A percentile compares a stretch with the other conserved stretches of the same genome.
Evolutionary conservation across 2,113 vertebrate species (phyloP).

Genomic region (Pedetes capensis): DNA sequence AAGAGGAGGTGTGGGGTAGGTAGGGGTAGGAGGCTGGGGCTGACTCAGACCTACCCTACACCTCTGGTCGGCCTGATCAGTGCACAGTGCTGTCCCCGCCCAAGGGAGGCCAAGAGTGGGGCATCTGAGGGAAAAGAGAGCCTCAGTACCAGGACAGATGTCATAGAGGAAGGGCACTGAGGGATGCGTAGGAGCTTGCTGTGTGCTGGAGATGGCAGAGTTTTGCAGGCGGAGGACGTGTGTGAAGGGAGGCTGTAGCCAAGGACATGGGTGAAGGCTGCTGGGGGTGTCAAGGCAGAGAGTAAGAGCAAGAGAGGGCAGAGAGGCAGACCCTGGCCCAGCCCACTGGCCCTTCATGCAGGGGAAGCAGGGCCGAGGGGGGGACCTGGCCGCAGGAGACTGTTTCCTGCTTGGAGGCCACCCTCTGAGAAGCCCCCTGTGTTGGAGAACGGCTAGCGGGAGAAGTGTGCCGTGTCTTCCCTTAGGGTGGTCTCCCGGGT

Average conservation of each 20-base stretch:
- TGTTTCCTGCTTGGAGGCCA: not conserved
- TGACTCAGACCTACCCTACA: fast-evolving
- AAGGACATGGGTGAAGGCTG: not conserved
- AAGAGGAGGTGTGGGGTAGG: not conserved
- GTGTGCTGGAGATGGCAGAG: fast-evolving
- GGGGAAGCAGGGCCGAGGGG: not conserved
- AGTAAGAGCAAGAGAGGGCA: not conserved
- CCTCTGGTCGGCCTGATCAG: not conserved
- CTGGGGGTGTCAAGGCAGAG: not conserved
- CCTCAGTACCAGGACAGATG: too few relatives aligned
- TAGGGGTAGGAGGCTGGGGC: too few relatives aligned
- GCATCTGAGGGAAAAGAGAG: fast-evolving
- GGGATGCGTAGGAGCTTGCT: not conserved
- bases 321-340: not conserved
- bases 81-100: too few relatives aligned
- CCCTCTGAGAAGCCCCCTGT: not conserved
- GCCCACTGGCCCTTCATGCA: not conserved
- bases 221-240: not conserved
- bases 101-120: not conserved
- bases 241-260: fast-evolving
- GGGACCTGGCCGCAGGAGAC: fast-evolving
- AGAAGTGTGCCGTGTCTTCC: fast-evolving
- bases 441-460: not conserved
- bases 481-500: fast-evolving
- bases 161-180: not conserved